Evolutionary conservation across 2,113 vertebrate genomes (phyloP), one percentile per base, ranked within the genome.

Genomic region (Chaetorhynchus papuensis): DNA sequence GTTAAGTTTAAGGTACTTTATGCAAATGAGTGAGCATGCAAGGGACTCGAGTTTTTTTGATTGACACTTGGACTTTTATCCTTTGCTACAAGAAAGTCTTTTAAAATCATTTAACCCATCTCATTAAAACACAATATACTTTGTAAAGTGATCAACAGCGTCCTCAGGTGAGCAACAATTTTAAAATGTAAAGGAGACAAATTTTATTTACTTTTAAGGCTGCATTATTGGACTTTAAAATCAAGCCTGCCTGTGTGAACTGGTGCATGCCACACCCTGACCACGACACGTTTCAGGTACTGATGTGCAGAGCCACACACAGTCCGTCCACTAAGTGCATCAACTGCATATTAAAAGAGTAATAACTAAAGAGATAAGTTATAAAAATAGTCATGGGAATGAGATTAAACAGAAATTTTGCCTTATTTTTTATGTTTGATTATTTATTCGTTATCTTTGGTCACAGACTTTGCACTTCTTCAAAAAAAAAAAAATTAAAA

Each of bases 161-260:
- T 86, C 90, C 76, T 93, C 90, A 89, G 71, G 66, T 94, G 92
- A 93, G 50, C 52, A 96, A 93, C n/a, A 80, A 69, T 74, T 74
- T 86, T 39, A 31, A 42, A 60, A 8, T 8, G n/a, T 10, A 59
- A 90, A 81, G 4, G 27, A 57, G 12, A 70, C 17, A 54, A 76
- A 18, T 35, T 7, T 79, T 49, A 39, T 20, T 47, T 30, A 44
- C 19, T 71, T 88, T 61, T 63, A 71, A 89, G 39, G 94, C 76
- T 92, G 26, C 57, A 54, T 44, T 79, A 60, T 37, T 96, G 65
- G 86, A 92, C 79, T 89, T 82, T 86, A 90, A 90, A 96, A 93
- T 94, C 39, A 83, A 78, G 47, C 86, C 76, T 84, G 85, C 90
- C 82, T 72, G 84, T 59, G 77, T 74, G 44, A 90, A 59, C 50